phyloP scores from a whole-genome alignment of 2,797 vertebrate species.

The Fistularia tabacaria region DNA sequence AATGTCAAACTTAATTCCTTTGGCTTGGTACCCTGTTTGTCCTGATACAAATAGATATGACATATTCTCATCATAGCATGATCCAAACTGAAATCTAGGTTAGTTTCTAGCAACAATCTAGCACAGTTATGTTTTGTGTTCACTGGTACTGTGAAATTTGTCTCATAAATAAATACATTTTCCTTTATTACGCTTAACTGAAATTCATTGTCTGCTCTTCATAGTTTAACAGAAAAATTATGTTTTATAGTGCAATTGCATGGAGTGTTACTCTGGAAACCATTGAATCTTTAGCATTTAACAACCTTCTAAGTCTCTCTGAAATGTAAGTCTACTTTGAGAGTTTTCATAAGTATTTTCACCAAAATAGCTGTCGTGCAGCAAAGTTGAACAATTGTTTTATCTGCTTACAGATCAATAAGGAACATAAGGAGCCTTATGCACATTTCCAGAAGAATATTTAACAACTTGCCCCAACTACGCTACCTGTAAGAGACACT shows the following conservation, averaged over 20 bases:
- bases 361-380: neutral
- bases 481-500: slow-evolving; percentile 80
- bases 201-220: slow-evolving; percentile 1
- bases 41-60: too few species aligned
- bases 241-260: slow-evolving; percentile 76
- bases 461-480: slow-evolving; percentile 82
- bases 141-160: too few species aligned
- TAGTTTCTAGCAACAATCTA: too few species aligned
- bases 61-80: too few species aligned
- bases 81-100: too few species aligned
- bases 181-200: too few species aligned
- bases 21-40: too few species aligned
- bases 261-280: slow-evolving; percentile 82
- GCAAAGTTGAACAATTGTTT: neutral
- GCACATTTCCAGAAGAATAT: slow-evolving; percentile 73
- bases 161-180: too few species aligned
- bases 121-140: too few species aligned
- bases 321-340: slow-evolving; percentile 80
- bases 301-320: slow-evolving; percentile 80
- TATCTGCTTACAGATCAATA: slow-evolving; percentile 73
- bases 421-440: slow-evolving; percentile 81
- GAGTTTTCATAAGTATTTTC: too few species aligned
- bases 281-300: slow-evolving; percentile 81
- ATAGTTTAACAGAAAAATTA: too few species aligned
- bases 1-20: too few species aligned